These are phyloP conservation scores for Syrista parreyssii DNA, from an alignment of 2,888 invertebrate species.

Conservation along the genomic window DNA sequence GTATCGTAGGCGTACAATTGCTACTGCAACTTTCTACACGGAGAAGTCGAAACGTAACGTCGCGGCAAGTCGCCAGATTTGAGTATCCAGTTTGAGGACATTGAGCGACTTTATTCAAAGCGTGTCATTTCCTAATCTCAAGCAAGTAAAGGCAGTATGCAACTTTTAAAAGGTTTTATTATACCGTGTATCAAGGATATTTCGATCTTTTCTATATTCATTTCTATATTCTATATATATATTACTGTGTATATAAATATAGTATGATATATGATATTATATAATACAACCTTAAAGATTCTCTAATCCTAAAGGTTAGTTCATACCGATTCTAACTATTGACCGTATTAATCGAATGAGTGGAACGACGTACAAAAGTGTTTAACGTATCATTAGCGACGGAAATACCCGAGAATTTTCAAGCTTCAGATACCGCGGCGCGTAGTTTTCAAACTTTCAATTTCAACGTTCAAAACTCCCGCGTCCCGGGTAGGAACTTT, in stretches of 20 bases:
- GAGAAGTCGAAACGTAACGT: background rate
- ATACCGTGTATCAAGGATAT: background rate
- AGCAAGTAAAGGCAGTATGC: background rate
- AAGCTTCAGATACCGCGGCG: background rate
- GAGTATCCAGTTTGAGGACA: background rate
- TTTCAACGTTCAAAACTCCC: background rate
- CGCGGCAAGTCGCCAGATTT: background rate
- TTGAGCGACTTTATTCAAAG: background rate
- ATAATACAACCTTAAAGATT: background rate
- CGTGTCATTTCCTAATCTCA: background rate
- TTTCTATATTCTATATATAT: no score
- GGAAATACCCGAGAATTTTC: background rate
- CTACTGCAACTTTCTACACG: background rate
- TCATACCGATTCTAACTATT: background rate
- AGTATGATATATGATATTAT: no score
- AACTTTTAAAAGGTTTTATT: background rate
- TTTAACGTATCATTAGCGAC: background rate
- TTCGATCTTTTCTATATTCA: background rate
- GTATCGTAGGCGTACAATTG: background rate
- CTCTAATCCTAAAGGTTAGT: background rate
- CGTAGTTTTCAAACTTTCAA: background rate
- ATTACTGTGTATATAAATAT: no score
- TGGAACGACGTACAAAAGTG: background rate
- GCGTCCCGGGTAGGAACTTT: background rate
- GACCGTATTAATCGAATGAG: background rate